Evolutionary conservation across 92 coral and sea anemone genomes (phyloP), one percentile per base, ranked within the genome.

Genomic region (Parazoanthus swiftii): DNA sequence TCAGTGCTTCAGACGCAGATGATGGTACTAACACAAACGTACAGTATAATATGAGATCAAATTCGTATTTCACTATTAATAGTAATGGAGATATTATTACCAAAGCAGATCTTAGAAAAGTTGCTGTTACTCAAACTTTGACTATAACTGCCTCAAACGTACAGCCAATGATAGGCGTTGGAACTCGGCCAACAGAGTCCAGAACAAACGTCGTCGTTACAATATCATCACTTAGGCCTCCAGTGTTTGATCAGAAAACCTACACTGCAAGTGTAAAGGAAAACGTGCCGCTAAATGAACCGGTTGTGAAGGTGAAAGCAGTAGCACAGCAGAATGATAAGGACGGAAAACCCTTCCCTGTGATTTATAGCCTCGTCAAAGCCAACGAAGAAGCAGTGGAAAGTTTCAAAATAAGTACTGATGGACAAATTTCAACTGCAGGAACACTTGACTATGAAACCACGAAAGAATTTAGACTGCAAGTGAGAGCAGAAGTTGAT

Each of bases 1-100:
- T 96, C 5, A 88, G 91, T 42, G 99, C 99, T 4, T 79, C 93
- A 15, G 99, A 96, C 78, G 90, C 58, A 11, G 99, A 96, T 77
- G 48, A 82, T 9, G 94, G 91, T 13, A 8, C 42, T 39, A 94
- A 90, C 85, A 71, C 65, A 4, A 35, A 82, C 13, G 90, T 94
- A 20, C 84, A 48, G 20, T 90, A 92, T 66, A 79, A 79, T 39
- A 67, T 92, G 81, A 76, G 29, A 56, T 67, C 35, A 79, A 72
- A 67, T 83, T 72, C 85, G 79, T 68, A 90, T 63, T 95, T 95
- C 73, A 42, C 11, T 7, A 86, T 95, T 29, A 89, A 84, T 14
- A 15, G 8, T 0, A 66, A 86, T 0, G 94, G 92, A 8, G 66
- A 6, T 15, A 84, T 91, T 11, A 58, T 21, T 6, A 95, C 98